Evolutionary conservation across 2,797 vertebrate species (phyloP).

Genomic region (Bothrops alternatus): DNA sequence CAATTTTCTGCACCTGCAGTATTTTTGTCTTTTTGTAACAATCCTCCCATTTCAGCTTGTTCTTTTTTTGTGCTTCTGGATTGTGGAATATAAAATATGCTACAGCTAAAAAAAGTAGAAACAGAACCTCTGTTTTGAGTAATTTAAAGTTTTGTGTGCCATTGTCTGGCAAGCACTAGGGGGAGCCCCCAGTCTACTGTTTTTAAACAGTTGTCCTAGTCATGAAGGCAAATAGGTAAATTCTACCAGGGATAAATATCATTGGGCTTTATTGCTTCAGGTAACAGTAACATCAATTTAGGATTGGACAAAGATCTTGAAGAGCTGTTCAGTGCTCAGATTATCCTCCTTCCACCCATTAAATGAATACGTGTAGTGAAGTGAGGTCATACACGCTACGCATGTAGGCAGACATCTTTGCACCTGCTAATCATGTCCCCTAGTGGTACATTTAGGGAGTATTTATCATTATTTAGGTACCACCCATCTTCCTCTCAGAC

Average conservation of each 20-base stretch:
- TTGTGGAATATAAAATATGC: background rate
- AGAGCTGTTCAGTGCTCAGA: background rate
- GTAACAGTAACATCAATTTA: background rate
- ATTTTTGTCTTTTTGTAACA: background rate
- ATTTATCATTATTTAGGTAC: background rate
- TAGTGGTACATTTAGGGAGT: background rate
- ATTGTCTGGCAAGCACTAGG: background rate
- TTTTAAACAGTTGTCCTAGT: background rate
- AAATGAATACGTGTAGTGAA: background rate
- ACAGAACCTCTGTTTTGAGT: background rate
- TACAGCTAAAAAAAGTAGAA: background rate
- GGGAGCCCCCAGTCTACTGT: constrained; percentile 27
- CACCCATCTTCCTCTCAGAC: background rate
- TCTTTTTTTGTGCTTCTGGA: background rate
- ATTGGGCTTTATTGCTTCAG: background rate
- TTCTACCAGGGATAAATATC: background rate
- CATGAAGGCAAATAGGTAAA: background rate
- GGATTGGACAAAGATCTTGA: background rate
- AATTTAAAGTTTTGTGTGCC: background rate
- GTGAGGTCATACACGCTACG: background rate
- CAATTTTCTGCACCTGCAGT: background rate
- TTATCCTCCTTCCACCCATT: background rate
- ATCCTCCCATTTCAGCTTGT: background rate
- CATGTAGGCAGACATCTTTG: background rate
- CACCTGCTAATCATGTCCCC: background rate